Evolutionary conservation across 2,797 vertebrate species (phyloP).

Genomic region (Clarias fuscus): DNA sequence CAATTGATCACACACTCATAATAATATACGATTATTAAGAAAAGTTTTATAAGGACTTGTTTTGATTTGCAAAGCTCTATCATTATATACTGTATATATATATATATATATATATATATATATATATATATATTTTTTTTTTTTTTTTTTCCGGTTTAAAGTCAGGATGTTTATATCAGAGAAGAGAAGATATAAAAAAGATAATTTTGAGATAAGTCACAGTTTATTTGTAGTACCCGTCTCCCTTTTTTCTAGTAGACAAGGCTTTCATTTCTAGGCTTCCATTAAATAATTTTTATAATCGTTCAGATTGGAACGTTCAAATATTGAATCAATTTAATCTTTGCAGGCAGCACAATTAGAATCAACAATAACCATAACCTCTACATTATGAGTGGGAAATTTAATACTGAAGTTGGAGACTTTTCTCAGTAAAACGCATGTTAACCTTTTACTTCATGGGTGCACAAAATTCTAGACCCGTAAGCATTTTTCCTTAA

Average conservation of each 20-base stretch:
- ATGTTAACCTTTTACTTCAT: neutral
- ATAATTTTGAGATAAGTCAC: neutral
- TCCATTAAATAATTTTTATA: neutral
- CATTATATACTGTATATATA: neutral
- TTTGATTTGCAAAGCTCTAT: neutral
- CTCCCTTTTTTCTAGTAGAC: neutral
- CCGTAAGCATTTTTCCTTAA: neutral
- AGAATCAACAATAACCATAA: conserved; percentile 4
- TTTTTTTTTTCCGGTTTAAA: neutral
- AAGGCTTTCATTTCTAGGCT: neutral
- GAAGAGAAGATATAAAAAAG: neutral
- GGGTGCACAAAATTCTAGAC: neutral
- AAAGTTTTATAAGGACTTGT: neutral
- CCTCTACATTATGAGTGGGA: neutral
- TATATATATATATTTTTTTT: no score
- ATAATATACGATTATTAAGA: neutral
- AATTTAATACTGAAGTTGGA: neutral
- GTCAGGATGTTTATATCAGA: neutral
- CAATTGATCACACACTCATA: neutral
- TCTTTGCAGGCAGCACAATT: neutral
- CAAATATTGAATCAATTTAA: neutral
- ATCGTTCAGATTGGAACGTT: neutral
- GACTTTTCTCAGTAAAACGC: neutral
- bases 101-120: no score
- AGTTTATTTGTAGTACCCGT: neutral